These are phyloP conservation scores for Caenorhabditis japonica DNA, from an alignment of 2,888 invertebrate species.

Conservation along the genomic window DNA sequence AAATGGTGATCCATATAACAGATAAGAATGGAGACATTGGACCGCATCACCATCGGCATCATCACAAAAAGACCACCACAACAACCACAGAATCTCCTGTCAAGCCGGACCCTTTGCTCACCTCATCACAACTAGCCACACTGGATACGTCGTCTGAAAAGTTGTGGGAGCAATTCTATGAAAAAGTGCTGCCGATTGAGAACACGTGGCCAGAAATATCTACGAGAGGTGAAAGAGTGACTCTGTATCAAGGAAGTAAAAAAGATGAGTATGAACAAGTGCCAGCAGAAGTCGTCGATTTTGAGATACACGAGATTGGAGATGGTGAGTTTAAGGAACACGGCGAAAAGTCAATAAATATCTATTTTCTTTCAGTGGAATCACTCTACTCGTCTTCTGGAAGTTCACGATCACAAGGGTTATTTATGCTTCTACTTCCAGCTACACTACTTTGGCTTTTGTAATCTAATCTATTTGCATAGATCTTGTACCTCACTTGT, in stretches of 20 bases:
- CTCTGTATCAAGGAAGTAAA: conserved; percentile 53
- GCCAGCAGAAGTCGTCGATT: conserved; percentile 53
- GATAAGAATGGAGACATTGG: conserved; percentile 60
- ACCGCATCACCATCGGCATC: conserved; percentile 55
- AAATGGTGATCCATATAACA: conserved; percentile 66
- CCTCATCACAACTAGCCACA: background rate
- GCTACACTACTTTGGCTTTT: conserved; percentile 3
- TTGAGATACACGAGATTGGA: conserved; percentile 67
- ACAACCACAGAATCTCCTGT: conserved; percentile 37
- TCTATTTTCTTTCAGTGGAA: conserved; percentile 45
- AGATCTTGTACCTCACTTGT: background rate
- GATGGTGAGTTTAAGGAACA: conserved; percentile 62
- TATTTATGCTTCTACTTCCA: conserved; percentile 10
- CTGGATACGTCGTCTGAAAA: conserved; percentile 33
- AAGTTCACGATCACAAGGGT: conserved; percentile 5
- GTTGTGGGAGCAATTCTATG: conserved; percentile 62
- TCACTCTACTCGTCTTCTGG: conserved; percentile 40
- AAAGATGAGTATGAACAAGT: conserved; percentile 55
- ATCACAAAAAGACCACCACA: conserved; percentile 47
- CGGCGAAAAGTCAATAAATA: background rate
- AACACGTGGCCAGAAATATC: conserved; percentile 38
- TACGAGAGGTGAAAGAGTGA: conserved; percentile 53
- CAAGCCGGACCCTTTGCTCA: too few species aligned
- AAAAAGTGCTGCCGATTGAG: conserved; percentile 59
- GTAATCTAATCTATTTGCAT: too few species aligned